Evolutionary conservation across 2,797 vertebrate species (phyloP), one percentile per base, ranked within the genome.

Genomic region (Arrhamphus sclerolepis): DNA sequence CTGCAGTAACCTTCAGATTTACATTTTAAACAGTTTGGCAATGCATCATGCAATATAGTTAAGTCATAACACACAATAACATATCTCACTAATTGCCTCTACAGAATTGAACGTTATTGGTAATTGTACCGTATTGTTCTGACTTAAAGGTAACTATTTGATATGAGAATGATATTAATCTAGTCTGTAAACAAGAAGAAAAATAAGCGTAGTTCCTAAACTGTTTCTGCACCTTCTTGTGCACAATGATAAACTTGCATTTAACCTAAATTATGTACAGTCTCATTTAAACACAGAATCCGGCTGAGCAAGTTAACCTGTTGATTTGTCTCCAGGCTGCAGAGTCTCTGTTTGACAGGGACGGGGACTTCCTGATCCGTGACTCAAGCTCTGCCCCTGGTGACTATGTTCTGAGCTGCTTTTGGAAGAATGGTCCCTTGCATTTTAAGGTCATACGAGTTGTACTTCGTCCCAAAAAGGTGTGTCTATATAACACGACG

Each of bases 381-480:
- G 91, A 94, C 46, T 94, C 92, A 0, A 83, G 82, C 58, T 92
- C 91, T 5, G 86, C 91, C 26, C 72, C 73, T 0, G 88, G 90
- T 0, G 90, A 95, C 77, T 95, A 92, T 0, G 94, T 96, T 26
- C 77, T 97, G 62, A 95, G 92, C 72, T 96, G 94, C 81, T 85
- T 69, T 52, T 95, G 94, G 93, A 89, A 31, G 41, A 84, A 92
- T 3, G 83, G 84, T 21, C 85, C 81, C 20, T 85, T 96, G 71
- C 95, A 97, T 80, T 97, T 96, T 24, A 94, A 95, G 81, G 93
- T 97, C 77, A 94, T 97, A 53, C 89, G 88, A 0, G 89, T 96
- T 46, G 87, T 91, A 10, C 89, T 97, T n/a, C 90, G 94, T 6
- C 95, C 94, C 55, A 93, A 94, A 66, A 81, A 92, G 91, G 93